Conservation (phyloP, 2,888 invertebrate genomes). For the Drosophila bunnanda region DNA sequence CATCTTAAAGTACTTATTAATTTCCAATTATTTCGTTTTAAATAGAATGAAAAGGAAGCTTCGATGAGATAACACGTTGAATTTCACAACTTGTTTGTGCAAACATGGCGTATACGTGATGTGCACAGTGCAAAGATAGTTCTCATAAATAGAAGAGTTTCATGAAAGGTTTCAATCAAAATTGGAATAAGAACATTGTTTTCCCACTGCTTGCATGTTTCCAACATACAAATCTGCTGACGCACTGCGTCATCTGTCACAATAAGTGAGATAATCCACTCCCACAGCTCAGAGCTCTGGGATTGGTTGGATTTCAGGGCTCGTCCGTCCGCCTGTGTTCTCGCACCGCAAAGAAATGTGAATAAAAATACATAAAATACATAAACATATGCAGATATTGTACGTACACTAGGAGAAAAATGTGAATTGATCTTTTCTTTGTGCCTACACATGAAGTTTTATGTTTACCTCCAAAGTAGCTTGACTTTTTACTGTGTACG, state of each 20-base stretch:
- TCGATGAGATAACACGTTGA: neutral
- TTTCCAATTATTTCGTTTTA: neutral
- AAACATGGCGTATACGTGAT: conserved; percentile 24
- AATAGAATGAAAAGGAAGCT: neutral
- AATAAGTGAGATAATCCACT: conserved; percentile 39
- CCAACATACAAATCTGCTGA: conserved; percentile 8
- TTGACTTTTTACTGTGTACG: conserved; percentile 14
- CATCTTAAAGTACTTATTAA: neutral
- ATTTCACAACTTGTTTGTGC: conserved; percentile 11
- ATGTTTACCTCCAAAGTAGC: neutral
- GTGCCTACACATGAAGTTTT: neutral
- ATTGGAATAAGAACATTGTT: neutral
- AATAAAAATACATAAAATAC: conserved; percentile 24
- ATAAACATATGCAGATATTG: conserved; percentile 3
- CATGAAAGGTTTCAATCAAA: neutral
- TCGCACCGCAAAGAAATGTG: conserved; percentile 38
- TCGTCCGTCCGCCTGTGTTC: conserved; percentile 67
- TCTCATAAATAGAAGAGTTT: neutral
- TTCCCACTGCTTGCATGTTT: neutral
- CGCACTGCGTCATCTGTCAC: conserved; percentile 45
- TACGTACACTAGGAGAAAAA: conserved; percentile 1
- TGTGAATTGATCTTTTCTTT: neutral
- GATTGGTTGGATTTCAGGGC: conserved; percentile 74
- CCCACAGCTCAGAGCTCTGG: conserved; percentile 39
- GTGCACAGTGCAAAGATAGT: neutral